These are phyloP conservation scores for Oryzias woworae DNA, from an alignment of 2,113 vertebrate genomes.

Conservation along the genomic window DNA sequence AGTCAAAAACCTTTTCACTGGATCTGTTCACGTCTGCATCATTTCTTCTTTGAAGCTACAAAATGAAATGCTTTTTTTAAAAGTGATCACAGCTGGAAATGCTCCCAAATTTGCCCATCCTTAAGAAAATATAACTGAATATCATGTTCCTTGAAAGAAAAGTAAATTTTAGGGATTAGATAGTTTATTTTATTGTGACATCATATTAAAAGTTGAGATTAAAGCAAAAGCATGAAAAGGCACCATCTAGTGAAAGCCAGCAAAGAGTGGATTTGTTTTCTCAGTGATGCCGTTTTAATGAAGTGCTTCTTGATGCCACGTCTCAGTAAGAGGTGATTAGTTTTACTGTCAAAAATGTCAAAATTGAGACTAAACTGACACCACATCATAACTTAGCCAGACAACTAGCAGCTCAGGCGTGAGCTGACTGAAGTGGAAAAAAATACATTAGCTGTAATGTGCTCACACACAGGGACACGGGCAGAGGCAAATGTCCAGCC, in stretches of 20 bases:
- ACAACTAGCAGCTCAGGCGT: slow-evolving; percentile 13
- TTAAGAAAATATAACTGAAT: no score
- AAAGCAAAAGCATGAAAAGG: no score
- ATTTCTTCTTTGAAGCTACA: no score
- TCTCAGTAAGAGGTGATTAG: slow-evolving; percentile 40
- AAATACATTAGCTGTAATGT: slow-evolving; percentile 15
- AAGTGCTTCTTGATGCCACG: slow-evolving; percentile 36
- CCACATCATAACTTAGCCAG: neutral
- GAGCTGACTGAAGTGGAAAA: slow-evolving; percentile 20
- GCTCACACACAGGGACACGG: slow-evolving; percentile 10
- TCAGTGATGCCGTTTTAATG: slow-evolving; percentile 51
- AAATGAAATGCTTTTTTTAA: no score
- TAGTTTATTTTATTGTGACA: no score
- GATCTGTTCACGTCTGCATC: no score
- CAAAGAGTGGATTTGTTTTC: slow-evolving; percentile 15
- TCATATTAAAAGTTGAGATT: no score
- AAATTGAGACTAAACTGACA: slow-evolving; percentile 48
- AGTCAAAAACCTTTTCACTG: no score
- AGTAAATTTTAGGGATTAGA: no score
- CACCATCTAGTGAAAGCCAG: slow-evolving; percentile 7
- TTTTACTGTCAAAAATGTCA: slow-evolving; percentile 46
- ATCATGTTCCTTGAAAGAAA: no score
- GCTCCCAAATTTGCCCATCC: no score
- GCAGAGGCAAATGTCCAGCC: slow-evolving; percentile 31
- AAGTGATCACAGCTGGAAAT: no score